phyloP scores from a whole-genome alignment of 2,113 vertebrate genomes.

The Dermatemys mawii region DNA sequence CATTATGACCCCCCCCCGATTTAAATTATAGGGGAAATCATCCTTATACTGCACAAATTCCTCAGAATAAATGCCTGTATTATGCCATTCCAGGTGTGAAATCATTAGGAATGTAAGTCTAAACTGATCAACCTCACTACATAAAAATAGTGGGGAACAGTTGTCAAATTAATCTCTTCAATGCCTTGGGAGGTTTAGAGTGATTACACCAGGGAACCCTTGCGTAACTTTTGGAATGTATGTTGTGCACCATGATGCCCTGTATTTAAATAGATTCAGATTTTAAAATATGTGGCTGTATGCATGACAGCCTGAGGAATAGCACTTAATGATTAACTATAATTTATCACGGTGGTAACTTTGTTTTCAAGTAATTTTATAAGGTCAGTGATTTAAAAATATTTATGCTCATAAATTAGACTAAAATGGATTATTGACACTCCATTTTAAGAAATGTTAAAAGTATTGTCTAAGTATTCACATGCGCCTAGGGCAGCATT shows the following conservation, averaged over 20 bases:
- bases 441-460: neutral
- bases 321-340: neutral
- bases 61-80: neutral
- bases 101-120: neutral
- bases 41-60: neutral
- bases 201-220: neutral
- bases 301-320: neutral
- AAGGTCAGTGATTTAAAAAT: neutral
- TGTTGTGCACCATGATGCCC: neutral
- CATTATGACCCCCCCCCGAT: no score
- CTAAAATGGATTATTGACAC: neutral
- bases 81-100: neutral
- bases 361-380: neutral
- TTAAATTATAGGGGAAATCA: neutral
- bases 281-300: neutral
- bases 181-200: neutral
- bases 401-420: neutral
- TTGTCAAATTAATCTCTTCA: neutral
- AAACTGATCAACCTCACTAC: neutral
- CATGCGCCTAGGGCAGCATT: no score
- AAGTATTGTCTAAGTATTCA: neutral
- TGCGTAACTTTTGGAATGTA: neutral
- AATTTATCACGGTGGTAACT: neutral
- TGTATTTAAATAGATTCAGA: neutral
- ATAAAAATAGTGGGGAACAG: neutral